These are phyloP conservation scores for Drosophila histrio DNA, from an alignment of 2,888 invertebrate genomes.

Conservation along the genomic window DNA sequence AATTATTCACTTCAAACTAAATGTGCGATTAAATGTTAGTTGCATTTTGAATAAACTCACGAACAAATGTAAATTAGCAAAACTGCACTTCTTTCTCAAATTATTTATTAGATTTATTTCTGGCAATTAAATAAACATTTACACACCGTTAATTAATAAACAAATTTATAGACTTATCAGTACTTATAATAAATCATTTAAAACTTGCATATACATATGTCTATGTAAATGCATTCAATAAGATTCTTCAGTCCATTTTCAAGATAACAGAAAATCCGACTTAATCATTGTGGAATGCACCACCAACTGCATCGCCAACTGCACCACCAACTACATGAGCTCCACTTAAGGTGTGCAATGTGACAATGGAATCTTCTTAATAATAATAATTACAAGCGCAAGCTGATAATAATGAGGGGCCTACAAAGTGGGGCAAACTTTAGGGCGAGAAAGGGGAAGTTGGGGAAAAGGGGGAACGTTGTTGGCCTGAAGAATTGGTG, in stretches of 20 bases:
- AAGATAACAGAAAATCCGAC: neutral
- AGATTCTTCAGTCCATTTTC: neutral
- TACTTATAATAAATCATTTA: neutral
- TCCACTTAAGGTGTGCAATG: constrained; percentile 32
- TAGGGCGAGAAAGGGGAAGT: neutral
- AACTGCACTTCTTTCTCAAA: too few species aligned
- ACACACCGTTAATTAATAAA: neutral
- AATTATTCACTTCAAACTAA: too few species aligned
- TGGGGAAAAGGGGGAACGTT: neutral
- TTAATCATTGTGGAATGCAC: neutral
- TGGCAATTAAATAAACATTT: too few species aligned
- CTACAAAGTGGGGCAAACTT: neutral
- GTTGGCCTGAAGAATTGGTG: constrained; percentile 4
- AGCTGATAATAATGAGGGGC: constrained; percentile 44
- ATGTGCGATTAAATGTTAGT: neutral
- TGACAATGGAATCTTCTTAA: constrained; percentile 67
- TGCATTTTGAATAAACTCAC: neutral
- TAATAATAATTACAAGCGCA: constrained; percentile 59
- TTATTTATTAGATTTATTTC: neutral
- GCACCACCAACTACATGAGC: neutral
- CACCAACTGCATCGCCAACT: neutral
- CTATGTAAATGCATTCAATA: neutral
- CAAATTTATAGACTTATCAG: neutral
- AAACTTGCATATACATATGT: neutral
- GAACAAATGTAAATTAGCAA: too few species aligned